These are phyloP conservation scores for Triplophysa rosa DNA, from an alignment of 2,113 vertebrate species.

Conservation along the genomic window DNA sequence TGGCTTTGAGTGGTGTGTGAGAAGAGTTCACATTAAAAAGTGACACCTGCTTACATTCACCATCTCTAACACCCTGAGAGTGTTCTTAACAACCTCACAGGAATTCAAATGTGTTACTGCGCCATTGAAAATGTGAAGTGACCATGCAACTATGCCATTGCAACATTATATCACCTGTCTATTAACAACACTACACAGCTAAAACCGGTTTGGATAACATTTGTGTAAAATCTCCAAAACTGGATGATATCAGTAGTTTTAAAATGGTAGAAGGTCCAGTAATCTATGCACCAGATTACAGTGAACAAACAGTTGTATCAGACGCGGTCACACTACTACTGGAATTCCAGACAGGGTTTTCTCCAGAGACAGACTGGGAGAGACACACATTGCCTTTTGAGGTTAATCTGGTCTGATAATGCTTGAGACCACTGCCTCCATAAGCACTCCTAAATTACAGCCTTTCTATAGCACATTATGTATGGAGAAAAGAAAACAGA, in stretches of 20 bases:
- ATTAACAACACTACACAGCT: no score
- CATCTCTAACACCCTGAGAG: slow-evolving; percentile 2
- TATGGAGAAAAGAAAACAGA: not conserved
- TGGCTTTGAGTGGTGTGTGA: slow-evolving; percentile 28
- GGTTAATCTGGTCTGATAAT: slow-evolving; percentile 33
- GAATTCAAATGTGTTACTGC: not conserved
- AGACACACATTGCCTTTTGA: slow-evolving; percentile 34
- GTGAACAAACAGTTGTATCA: not conserved
- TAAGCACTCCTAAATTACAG: slow-evolving; percentile 35
- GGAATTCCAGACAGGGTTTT: slow-evolving; percentile 24
- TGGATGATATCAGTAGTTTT: not conserved
- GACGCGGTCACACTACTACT: slow-evolving; percentile 16
- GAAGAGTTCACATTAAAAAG: slow-evolving; percentile 20
- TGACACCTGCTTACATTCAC: slow-evolving; percentile 29
- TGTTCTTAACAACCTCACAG: not conserved
- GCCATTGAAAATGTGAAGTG: not conserved
- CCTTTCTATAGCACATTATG: slow-evolving; percentile 25
- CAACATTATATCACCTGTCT: no score
- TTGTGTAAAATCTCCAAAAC: not conserved
- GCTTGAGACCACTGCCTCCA: slow-evolving; percentile 24
- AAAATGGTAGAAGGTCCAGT: not conserved
- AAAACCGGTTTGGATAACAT: no score
- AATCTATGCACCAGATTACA: not conserved
- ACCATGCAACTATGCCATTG: no score
- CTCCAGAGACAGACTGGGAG: not conserved